A percentile compares a stretch with the other conserved stretches of the same genome.
These are phyloP conservation scores for Cordilura impudica DNA, from an alignment of 2,888 invertebrate species.

Conservation along the genomic window DNA sequence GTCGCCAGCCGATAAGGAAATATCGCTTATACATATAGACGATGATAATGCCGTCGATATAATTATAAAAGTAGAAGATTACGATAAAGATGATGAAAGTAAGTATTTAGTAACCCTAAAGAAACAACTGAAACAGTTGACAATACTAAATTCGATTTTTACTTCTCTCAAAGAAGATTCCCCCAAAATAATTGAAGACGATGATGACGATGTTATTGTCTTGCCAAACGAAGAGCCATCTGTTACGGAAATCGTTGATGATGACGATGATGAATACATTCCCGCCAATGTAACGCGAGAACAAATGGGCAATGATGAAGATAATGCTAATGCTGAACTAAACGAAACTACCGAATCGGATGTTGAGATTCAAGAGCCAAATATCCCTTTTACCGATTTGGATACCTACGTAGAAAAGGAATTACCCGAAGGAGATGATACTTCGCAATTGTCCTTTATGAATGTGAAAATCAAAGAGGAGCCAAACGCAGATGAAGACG, in stretches of 20 bases:
- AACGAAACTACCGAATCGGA: constrained; percentile 74
- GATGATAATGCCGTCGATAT: constrained; percentile 75
- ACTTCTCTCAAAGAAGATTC: constrained; percentile 12
- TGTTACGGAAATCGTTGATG: constrained; percentile 79
- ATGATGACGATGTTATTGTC: constrained; percentile 84
- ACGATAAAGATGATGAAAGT: constrained; percentile 60
- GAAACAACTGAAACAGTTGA: too few species aligned
- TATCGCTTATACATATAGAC: constrained; percentile 61
- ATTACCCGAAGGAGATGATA: constrained; percentile 65
- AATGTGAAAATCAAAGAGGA: constrained; percentile 85
- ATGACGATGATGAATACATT: constrained; percentile 80
- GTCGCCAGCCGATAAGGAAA: constrained; percentile 26
- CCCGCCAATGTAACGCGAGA: constrained; percentile 68
- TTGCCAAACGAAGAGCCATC: constrained; percentile 83
- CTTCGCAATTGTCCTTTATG: constrained; percentile 72
- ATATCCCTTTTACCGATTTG: constrained; percentile 77
- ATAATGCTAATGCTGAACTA: constrained; percentile 38
- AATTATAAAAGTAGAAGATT: constrained; percentile 72
- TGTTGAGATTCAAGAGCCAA: constrained; percentile 78
- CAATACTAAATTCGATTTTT: neutral
- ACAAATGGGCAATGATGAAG: constrained; percentile 64
- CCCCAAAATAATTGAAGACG: constrained; percentile 59
- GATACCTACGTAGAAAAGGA: constrained; percentile 76
- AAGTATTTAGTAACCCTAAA: constrained; percentile 10
- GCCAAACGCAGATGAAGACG: constrained; percentile 81